Evolutionary conservation across 2,797 vertebrate species (phyloP).

Genomic region (Anas georgica): DNA sequence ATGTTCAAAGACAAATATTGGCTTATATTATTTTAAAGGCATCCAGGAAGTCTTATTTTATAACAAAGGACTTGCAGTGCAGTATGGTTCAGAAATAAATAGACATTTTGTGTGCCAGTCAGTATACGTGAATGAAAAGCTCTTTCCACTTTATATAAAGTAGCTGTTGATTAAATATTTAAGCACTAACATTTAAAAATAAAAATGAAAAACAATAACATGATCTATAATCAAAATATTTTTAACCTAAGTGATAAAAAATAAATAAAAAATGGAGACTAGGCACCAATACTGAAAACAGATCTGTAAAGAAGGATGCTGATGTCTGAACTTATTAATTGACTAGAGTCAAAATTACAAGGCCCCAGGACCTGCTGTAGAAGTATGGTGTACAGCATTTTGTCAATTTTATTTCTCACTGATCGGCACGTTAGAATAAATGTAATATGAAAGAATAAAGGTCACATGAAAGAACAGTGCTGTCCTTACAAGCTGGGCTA

Average conservation of each 20-base stretch:
- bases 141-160: not conserved
- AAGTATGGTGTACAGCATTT: not conserved
- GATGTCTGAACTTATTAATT: not conserved
- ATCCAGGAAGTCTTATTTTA: not conserved
- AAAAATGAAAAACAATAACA: not conserved
- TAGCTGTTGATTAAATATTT: constrained; percentile 17
- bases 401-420: not conserved
- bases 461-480: not conserved
- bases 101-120: not conserved
- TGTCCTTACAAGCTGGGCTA: not conserved
- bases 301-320: not conserved
- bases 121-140: constrained; percentile 3
- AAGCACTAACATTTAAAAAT: constrained; percentile 5
- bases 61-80: not conserved
- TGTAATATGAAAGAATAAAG: not conserved
- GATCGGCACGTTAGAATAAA: not conserved
- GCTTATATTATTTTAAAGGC: not conserved
- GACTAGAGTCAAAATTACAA: not conserved
- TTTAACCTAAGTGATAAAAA: not conserved
- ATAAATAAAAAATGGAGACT: not conserved
- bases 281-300: not conserved
- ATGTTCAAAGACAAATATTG: not conserved
- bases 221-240: not conserved
- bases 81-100: not conserved
- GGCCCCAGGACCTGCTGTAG: not conserved